These are phyloP conservation scores for Monomorium pharaonis DNA, from an alignment of 1,140 invertebrate genomes.

Conservation along the genomic window DNA sequence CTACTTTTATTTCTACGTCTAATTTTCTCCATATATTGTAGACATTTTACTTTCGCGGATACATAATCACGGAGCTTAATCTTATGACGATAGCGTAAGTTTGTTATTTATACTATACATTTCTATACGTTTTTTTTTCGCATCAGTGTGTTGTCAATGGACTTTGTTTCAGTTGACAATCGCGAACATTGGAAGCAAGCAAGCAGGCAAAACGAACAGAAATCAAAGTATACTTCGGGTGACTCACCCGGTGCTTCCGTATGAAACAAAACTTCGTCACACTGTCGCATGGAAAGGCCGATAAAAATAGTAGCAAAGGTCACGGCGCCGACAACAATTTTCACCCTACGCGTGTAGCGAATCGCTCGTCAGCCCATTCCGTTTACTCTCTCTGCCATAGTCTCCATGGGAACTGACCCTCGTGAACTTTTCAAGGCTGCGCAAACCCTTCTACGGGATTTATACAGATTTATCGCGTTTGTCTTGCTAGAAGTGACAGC, in stretches of 20 bases:
- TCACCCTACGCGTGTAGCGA: not conserved
- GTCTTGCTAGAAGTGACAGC: not conserved
- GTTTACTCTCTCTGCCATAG: not conserved
- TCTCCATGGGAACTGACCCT: conserved; percentile 46
- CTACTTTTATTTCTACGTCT: too few relatives aligned
- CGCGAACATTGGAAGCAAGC: not conserved
- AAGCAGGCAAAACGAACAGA: not conserved
- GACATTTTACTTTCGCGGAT: too few relatives aligned
- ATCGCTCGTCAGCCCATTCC: not conserved
- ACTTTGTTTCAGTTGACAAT: too few relatives aligned
- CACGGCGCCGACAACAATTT: conserved; percentile 14
- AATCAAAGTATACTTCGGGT: not conserved
- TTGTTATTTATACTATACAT: too few relatives aligned
- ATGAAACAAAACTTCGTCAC: not conserved
- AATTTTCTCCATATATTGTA: too few relatives aligned
- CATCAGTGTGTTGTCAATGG: too few relatives aligned
- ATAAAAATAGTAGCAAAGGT: conserved; percentile 56
- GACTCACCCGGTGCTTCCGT: conserved; percentile 49
- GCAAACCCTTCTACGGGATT: not conserved
- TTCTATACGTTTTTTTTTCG: too few relatives aligned
- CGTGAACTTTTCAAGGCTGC: conserved; percentile 20
- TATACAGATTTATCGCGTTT: not conserved
- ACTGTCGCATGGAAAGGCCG: conserved; percentile 9
- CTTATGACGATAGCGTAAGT: too few relatives aligned
- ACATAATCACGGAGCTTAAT: too few relatives aligned